These are phyloP conservation scores for Diachasma alloeum DNA, from an alignment of 1,140 invertebrate genomes.

Conservation along the genomic window DNA sequence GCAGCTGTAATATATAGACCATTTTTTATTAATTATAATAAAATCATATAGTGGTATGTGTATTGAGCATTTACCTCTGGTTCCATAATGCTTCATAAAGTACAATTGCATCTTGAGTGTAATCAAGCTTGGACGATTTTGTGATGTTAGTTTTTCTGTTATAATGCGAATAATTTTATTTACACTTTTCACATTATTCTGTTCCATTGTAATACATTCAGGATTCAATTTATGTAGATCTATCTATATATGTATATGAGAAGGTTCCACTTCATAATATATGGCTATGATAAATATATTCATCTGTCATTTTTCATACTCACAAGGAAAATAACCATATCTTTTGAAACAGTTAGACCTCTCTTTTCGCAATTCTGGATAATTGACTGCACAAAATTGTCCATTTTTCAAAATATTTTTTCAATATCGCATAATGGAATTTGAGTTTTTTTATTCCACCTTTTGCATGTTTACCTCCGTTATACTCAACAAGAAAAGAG, in stretches of 20 bases:
- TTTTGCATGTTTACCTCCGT: no score
- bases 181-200: slow-evolving; percentile 7
- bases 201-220: slow-evolving; percentile 19
- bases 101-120: slow-evolving; percentile 76
- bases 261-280: slow-evolving; percentile 9
- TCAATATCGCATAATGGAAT: no score
- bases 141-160: slow-evolving; percentile 46
- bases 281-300: not conserved
- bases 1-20: slow-evolving; percentile 53
- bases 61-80: slow-evolving; percentile 33
- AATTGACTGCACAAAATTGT: slow-evolving; percentile 43
- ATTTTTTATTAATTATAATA: not conserved
- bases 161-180: slow-evolving; percentile 30
- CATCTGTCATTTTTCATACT: slow-evolving; percentile 21
- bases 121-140: slow-evolving; percentile 55
- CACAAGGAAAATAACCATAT: slow-evolving; percentile 56
- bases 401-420: not conserved
- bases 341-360: slow-evolving; percentile 41
- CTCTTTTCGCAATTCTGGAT: slow-evolving; percentile 40
- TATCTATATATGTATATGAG: slow-evolving; percentile 42
- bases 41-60: no score
- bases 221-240: slow-evolving; percentile 44
- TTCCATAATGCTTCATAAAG: slow-evolving; percentile 74
- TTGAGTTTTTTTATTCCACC: no score
- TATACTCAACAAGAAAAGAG: no score